Percentiles rank a stretch among this genome's conserved stretches.
Evolutionary conservation across 2,113 vertebrate genomes (phyloP).

Genomic region (Carassius carassius): DNA sequence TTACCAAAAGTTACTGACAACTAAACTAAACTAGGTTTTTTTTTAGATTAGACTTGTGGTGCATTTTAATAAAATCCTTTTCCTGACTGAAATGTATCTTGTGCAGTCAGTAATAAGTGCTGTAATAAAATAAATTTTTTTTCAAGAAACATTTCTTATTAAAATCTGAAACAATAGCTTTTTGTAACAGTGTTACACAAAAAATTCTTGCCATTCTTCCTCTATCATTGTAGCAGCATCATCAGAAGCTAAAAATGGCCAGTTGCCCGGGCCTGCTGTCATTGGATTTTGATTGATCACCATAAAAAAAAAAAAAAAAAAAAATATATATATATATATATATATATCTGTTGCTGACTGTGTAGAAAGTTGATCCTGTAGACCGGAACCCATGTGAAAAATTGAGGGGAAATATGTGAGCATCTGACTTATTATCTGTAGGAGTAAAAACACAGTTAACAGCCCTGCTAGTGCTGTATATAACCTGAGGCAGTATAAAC

Average conservation of each 20-base stretch:
- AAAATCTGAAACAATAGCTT: not conserved
- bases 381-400: constrained; percentile 71
- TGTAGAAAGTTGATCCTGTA: constrained; percentile 70
- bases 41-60: not conserved
- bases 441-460: constrained; percentile 38
- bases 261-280: constrained; percentile 65
- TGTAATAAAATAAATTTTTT: not conserved
- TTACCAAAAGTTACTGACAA: not conserved
- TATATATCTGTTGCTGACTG: constrained; percentile 73
- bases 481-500: constrained; percentile 69
- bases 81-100: not conserved
- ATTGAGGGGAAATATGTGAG: constrained; percentile 1
- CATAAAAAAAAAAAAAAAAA: constrained; percentile 75
- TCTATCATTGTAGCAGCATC: not conserved
- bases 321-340: too few relatives aligned
- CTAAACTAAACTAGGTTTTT: not conserved
- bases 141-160: not conserved
- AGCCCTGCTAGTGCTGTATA: constrained; percentile 26
- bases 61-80: not conserved
- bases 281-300: constrained; percentile 73
- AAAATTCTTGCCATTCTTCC: not conserved
- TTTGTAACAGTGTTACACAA: not conserved
- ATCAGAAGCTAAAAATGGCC: constrained; percentile 62
- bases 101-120: not conserved
- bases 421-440: constrained; percentile 30